Evolutionary conservation across 2,113 vertebrate genomes (phyloP).

Genomic region (Hippoglossus stenolepis): DNA sequence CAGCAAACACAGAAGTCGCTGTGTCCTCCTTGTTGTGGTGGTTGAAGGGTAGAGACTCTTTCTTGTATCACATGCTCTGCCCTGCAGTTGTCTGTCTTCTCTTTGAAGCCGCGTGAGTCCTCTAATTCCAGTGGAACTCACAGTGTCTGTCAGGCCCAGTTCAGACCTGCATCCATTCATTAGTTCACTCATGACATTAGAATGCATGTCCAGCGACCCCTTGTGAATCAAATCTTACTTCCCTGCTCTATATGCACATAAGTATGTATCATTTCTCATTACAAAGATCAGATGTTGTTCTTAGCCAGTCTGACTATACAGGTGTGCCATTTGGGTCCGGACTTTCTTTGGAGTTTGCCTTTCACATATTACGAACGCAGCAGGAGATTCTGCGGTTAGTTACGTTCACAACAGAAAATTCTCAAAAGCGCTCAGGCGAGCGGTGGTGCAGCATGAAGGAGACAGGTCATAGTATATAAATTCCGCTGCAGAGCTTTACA

Average conservation of each 20-base stretch:
- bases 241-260: too few species aligned
- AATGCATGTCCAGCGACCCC: background rate
- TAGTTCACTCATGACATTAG: background rate
- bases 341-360: too few species aligned
- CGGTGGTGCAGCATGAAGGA: too few species aligned
- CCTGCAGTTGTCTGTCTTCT: slow-evolving; percentile 83
- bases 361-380: too few species aligned
- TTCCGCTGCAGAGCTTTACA: too few species aligned
- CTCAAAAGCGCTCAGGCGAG: too few species aligned
- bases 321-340: too few species aligned
- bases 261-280: too few species aligned
- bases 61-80: slow-evolving; percentile 88
- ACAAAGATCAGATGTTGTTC: background rate
- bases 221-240: background rate
- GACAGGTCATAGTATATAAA: too few species aligned
- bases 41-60: slow-evolving; percentile 12
- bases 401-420: too few species aligned
- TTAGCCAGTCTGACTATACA: too few species aligned
- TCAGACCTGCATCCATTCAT: background rate
- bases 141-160: background rate
- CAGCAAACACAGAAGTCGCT: slow-evolving; percentile 25
- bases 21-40: slow-evolving; percentile 23
- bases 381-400: too few species aligned
- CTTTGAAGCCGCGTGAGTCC: slow-evolving; percentile 85
- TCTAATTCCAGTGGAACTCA: slow-evolving; percentile 15